phyloP scores from a whole-genome alignment of 2,797 vertebrate species.

The Anguilla obscura region DNA sequence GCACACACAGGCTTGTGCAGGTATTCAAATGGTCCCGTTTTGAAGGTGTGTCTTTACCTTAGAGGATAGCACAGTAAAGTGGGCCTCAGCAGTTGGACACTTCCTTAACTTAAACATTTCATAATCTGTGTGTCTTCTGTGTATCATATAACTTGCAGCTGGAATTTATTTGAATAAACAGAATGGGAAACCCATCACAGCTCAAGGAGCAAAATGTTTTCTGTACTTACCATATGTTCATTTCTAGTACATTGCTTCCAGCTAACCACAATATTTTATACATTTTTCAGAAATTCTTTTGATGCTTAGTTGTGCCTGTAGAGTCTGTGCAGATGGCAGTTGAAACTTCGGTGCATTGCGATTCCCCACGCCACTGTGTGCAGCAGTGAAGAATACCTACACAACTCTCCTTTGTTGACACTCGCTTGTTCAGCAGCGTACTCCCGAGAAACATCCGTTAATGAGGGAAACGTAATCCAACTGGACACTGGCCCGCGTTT shows the following conservation, averaged over 20 bases:
- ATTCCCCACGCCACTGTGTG: neutral
- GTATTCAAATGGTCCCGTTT: neutral
- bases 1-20: neutral
- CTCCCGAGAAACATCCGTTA: neutral
- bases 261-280: neutral
- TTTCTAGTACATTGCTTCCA: slow-evolving; percentile 28
- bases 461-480: slow-evolving; percentile 6
- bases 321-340: neutral
- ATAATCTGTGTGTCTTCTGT: neutral
- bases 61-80: neutral
- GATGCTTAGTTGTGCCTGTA: neutral
- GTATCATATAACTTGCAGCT: neutral
- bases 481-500: neutral
- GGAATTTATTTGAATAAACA: neutral
- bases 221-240: slow-evolving; percentile 11
- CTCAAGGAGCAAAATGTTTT: neutral
- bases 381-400: neutral
- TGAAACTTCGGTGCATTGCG: neutral
- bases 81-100: neutral
- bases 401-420: neutral
- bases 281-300: neutral
- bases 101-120: neutral
- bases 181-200: neutral
- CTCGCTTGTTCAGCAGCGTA: neutral
- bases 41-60: neutral